phyloP scores from a whole-genome alignment of 2,888 invertebrate species.

The Aleiodes leptofemur region DNA sequence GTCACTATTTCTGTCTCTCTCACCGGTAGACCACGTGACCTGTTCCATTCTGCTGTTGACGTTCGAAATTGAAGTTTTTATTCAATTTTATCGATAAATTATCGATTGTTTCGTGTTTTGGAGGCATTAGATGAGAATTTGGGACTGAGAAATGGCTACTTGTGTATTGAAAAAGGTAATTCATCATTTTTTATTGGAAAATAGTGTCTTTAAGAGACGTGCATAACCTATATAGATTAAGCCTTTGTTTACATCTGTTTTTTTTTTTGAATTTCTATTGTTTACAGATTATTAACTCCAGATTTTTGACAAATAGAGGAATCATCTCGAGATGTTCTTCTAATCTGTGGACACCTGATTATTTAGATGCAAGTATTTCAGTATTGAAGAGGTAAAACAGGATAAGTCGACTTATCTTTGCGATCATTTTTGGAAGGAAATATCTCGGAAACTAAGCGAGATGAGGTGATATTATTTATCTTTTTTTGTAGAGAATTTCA shows the following conservation, averaged over 20 bases:
- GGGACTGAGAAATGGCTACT: background rate
- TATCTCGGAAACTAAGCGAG: too few species aligned
- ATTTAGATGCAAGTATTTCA: slow-evolving; percentile 82
- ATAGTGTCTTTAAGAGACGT: background rate
- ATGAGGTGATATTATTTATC: too few species aligned
- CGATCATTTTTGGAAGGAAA: too few species aligned
- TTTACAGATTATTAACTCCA: slow-evolving; percentile 14
- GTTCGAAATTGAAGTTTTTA: too few species aligned
- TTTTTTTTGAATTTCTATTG: slow-evolving; percentile 40
- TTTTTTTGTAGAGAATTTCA: too few species aligned
- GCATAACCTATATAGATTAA: background rate
- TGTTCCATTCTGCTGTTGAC: too few species aligned
- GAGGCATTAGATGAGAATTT: background rate
- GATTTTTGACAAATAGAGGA: background rate
- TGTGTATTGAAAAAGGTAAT: slow-evolving; percentile 12
- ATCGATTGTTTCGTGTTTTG: background rate
- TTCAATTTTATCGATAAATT: background rate
- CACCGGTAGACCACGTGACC: too few species aligned
- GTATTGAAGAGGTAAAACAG: too few species aligned
- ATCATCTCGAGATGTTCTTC: slow-evolving; percentile 58
- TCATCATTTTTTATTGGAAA: background rate
- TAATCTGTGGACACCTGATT: slow-evolving; percentile 82
- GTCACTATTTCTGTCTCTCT: too few species aligned
- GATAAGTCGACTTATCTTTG: too few species aligned
- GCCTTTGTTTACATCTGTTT: slow-evolving; percentile 22